Evolutionary conservation across 2,797 vertebrate species (phyloP), one percentile per base, ranked within the genome.

Genomic region (Molossus molossus): DNA sequence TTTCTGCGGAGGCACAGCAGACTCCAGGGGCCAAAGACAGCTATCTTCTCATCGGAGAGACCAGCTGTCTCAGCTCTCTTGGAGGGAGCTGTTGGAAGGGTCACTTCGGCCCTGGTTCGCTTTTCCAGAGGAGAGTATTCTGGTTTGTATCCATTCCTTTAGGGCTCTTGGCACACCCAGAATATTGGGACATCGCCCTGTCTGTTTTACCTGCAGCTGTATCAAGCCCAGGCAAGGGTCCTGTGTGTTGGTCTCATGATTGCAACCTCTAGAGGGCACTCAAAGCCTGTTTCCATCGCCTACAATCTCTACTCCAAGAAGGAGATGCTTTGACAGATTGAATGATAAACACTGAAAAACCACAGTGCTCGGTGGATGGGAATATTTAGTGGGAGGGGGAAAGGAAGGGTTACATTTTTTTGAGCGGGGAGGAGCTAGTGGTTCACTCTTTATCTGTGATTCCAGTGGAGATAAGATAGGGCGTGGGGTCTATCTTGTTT

Each of bases 251-350:
- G 23, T 64, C 17, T 29, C 53, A 55, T 37, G 21, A 17, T 14
- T 55, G 3, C 18, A 53, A 18, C 86, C 91, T 95, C 89, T 95
- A 92, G 95, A 80, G 93, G 95, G 95, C 67, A 91, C 91, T 89
- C 94, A 20, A 96, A 83, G 6, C 18, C 65, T 87, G 92, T 87
- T 85, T 73, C 86, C 62, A 11, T 50, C 20, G 88, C 60, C 50
- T 4, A 13, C 3, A 55, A 15, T 13, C 9, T 5, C n/a, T 14
- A 2, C 73, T 81, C 17, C 57, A n/a, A 60, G 69, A 77, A 57
- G 1, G 33, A 72, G 45, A 27, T 20, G 21, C 20, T 84, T 21
- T 62, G 53, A 48, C 21, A 60, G 57, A 79, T 48, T 85, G 29
- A 83, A 25, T 1, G 18, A n/a, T 21, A 80, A 50, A 62, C 50